phyloP scores from a whole-genome alignment of 2,113 vertebrate species.

The Barbus barbus region DNA sequence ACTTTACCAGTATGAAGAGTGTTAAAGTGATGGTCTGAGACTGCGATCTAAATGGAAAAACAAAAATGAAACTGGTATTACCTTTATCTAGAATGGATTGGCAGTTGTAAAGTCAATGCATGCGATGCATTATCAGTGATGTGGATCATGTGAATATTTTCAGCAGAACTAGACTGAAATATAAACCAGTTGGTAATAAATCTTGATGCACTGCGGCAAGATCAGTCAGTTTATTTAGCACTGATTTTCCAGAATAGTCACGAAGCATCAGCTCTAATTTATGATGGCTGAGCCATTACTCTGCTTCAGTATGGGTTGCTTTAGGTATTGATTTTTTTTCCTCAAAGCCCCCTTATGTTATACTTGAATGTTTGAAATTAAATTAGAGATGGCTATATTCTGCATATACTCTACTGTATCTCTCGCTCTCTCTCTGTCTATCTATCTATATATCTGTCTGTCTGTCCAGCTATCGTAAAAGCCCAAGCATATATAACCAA shows the following conservation, averaged over 20 bases:
- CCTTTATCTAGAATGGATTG: neutral
- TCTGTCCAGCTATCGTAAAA: too few species aligned
- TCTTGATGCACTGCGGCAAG: neutral
- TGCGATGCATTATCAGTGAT: neutral
- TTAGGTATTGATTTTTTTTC: neutral
- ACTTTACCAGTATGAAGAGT: neutral
- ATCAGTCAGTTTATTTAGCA: neutral
- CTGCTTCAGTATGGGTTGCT: neutral
- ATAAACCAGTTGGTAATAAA: conserved; percentile 17
- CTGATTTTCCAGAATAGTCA: neutral
- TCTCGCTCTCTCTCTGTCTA: too few species aligned
- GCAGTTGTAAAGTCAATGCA: neutral
- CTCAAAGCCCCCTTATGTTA: neutral
- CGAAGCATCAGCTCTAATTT: neutral
- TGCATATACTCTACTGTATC: too few species aligned
- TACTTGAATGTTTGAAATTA: neutral
- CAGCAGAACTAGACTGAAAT: neutral
- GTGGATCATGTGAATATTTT: neutral
- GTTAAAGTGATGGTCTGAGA: neutral
- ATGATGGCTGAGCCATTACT: neutral
- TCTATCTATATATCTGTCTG: neutral
- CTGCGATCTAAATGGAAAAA: neutral
- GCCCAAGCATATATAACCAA: neutral
- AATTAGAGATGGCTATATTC: too few species aligned
- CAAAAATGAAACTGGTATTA: neutral